Evolutionary conservation across 2,113 vertebrate species (phyloP), one percentile per base, ranked within the genome.

Genomic region (Piprites chloris): DNA sequence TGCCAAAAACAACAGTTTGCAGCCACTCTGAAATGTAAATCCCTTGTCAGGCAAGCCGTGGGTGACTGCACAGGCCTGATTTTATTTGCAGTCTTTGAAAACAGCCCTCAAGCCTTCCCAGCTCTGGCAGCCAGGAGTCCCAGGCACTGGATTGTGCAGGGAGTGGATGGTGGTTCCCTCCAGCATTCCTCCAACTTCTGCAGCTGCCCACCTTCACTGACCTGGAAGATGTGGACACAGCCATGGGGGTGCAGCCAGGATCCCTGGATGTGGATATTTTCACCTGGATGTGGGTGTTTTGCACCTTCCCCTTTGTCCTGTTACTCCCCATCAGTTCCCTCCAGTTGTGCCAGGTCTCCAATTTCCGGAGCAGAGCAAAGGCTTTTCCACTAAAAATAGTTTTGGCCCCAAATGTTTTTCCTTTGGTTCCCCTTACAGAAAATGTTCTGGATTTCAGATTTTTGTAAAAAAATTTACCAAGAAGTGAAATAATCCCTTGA

Each of bases 91-190:
- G 69, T 19, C 69, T 59, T 62, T 50, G 55, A 53, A 76, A 84
- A 3, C 0, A 6, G n/a, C 65, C 59, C 59, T 46, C 0, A 1
- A 67, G 47, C 23, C 18, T 46, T 61, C 32, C 50, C 61, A 69
- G 32, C 28, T 35, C 65, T 47, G 33, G 42, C 39, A 75, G 49
- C 35, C 68, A 75, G 68, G 33, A 69, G 42, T 23, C 28, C 5
- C 1, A 50, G 23, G 37, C 73, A 50, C 13, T 0, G 4, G 12
- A 20, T 11, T 1, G 1, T 4, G 1, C 4, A 32, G 14, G 59
- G 41, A 39, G 35, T 65, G 62, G n/a, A 37, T 0, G 1, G 0
- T 24, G 3, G 20, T 21, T 67, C 4, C 1, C 44, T 59, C 20
- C 80, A 65, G 32, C 55, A 39, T 28, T 46, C 24, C 15, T 62